Conservation (phyloP, 1,140 invertebrate genomes). For the Caerostris extrusa region DNA sequence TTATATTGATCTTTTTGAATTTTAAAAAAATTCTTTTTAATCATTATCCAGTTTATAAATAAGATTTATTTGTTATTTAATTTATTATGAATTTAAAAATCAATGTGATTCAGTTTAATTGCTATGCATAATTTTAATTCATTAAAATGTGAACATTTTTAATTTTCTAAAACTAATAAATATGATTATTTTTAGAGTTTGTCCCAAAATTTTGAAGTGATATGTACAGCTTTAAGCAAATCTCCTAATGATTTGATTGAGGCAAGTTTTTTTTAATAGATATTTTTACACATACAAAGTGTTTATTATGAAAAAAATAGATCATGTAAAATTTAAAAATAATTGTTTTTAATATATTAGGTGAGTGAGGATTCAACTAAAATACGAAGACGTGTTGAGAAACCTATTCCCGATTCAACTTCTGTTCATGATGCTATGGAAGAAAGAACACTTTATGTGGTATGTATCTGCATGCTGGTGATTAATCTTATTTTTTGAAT, state of each 20-base stretch:
- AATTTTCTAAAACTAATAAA: no score
- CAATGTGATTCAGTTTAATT: no score
- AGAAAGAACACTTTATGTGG: slow-evolving; percentile 89
- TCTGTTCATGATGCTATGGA: slow-evolving; percentile 90
- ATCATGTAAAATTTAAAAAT: background rate
- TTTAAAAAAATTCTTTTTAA: no score
- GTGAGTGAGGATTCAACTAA: slow-evolving; percentile 91
- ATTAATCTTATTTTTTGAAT: no score
- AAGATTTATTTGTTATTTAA: background rate
- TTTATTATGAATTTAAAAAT: background rate
- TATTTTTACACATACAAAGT: no score
- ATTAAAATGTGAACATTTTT: no score
- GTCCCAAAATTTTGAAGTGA: slow-evolving; percentile 86
- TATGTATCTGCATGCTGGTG: background rate
- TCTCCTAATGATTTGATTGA: slow-evolving; percentile 89
- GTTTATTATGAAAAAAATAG: background rate
- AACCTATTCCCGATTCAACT: slow-evolving; percentile 92
- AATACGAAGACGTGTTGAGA: slow-evolving; percentile 88
- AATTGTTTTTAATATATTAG: background rate
- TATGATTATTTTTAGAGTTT: slow-evolving; percentile 82
- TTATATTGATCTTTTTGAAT: no score
- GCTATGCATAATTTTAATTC: no score
- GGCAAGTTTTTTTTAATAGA: slow-evolving; percentile 80
- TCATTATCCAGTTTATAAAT: no score
- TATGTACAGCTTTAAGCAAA: slow-evolving; percentile 88